Evolutionary conservation across 2,888 invertebrate genomes (phyloP), one percentile per base, ranked within the genome.

Genomic region (Lepeophtheirus nordmannii): DNA sequence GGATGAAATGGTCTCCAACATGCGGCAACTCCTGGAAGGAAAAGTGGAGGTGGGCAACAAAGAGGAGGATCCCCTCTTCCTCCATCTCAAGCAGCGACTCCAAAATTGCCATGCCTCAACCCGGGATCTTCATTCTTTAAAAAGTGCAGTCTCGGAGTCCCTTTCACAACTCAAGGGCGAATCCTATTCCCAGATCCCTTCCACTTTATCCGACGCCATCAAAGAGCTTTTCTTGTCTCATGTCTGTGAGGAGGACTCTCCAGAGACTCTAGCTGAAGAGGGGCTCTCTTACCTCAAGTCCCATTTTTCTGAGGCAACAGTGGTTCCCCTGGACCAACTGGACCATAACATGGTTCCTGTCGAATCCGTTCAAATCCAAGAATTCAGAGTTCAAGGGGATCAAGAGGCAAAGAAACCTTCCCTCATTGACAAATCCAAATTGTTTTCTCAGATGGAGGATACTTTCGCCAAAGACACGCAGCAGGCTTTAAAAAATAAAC

Each of bases 381-480:
- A 41, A 39, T 20, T 39, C 20, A 20, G 20, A 11, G 38, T 40
- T 41, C 38, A 40, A 20, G 62, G 23, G 22, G 40, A 22, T 30
- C 17, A 10, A 41, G n/a, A 17, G 53, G 17, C n/a, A 5, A n/a
- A 14, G n/a, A 14, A 14, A 17, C 53, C 17, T 14, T 22, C 58
- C 1, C 22, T 46, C 14, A n/a, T 46, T 39, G 58, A 66, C 46
- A 66, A 60, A 46, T 41, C 40, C 41, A 66, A 60, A 41, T 12
- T 66, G 14, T 53, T 66, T 40, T 60, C 66, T 38, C 20, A 66
- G 30, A 66, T 66, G 66, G 59, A 66, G 23, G 30, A 59, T 60
- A 66, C 38, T 14, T 66, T 66, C 22, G 66, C 66, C 39, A 66
- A 59, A 59, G 66, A 66, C n/a, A 66, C 66, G 7, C 66, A 66